Evolutionary conservation across 2,113 vertebrate genomes (phyloP), one percentile per base, ranked within the genome.

Genomic region (Ceuthmochares aereus): DNA sequence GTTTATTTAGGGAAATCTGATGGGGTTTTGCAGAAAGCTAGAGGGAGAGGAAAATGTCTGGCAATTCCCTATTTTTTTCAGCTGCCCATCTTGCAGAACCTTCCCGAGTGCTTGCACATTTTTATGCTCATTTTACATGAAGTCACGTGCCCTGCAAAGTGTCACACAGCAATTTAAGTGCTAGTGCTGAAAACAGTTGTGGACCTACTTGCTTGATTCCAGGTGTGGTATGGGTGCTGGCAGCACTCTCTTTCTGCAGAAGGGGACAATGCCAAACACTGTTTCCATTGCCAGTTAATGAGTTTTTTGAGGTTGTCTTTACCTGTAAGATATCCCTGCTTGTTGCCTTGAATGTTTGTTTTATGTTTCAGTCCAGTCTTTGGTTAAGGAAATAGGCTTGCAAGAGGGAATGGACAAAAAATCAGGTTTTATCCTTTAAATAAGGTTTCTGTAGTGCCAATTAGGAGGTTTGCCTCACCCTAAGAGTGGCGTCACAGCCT

Each of bases 41-140:
- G 55, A 42, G 85, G 85, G 62, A 87, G 32, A 74, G 66, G 58
- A 78, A 68, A 84, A 22, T 0, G 36, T 84, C 88, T 96, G 94
- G 86, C 83, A 75, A 86, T 95, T 89, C 84, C 79, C 83, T 93
- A 40, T 63, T 86, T 90, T 88, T 49, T 81, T 72, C 80, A 84
- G 77, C 60, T 66, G 30, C 54, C 80, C 43, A 30, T 96, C 64
- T 88, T 72, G 37, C 68, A 89, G 68, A 89, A 49, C 34, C 40
- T 73, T 82, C 16, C 26, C 58, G 30, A 30, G 21, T 32, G 23
- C 64, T 90, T 88, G 60, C 67, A 37, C 49, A 23, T 92, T 92
- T 90, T 84, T 64, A 49, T 56, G 67, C 63, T 64, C 26, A 5
- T 76, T 93, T 87, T 84, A 7, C 55, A 25, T 36, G 27, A 62